A percentile compares a stretch with the other conserved stretches of the same genome.
phyloP scores from a whole-genome alignment of 2,797 vertebrate genomes.

The Ceyx erithaca region DNA sequence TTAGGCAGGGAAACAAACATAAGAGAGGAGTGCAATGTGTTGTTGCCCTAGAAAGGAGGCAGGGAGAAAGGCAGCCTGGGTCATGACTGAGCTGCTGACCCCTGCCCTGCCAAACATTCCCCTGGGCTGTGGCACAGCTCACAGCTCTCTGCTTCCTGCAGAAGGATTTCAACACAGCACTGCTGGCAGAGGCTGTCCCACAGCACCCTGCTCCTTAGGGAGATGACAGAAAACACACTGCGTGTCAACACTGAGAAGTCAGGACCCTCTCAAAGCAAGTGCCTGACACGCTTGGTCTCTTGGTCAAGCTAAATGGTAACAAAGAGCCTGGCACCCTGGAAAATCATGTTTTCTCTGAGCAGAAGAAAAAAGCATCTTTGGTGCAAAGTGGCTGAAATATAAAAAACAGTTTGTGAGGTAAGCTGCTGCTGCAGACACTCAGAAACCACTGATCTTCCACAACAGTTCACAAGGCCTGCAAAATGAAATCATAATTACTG shows the following conservation, averaged over 20 bases:
- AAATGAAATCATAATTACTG: background rate
- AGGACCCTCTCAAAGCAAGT: background rate
- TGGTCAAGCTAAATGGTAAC: background rate
- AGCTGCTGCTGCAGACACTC: background rate
- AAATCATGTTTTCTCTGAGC: background rate
- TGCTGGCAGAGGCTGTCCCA: background rate
- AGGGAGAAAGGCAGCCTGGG: background rate
- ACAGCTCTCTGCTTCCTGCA: background rate
- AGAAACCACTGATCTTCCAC: background rate
- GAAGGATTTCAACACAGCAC: background rate
- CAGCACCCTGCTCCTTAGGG: background rate
- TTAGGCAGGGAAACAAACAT: background rate
- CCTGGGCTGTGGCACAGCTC: background rate
- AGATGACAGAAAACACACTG: background rate
- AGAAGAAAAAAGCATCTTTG: background rate
- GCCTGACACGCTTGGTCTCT: background rate
- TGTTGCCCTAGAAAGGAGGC: background rate
- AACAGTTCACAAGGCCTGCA: background rate
- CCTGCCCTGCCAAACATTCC: background rate
- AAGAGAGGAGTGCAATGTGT: background rate
- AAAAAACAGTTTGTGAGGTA: background rate
- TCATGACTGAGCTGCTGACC: background rate
- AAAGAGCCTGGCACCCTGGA: background rate
- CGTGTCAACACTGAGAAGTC: background rate
- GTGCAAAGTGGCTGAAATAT: background rate